Conservation (phyloP, 2,797 vertebrate genomes). For the Falco berigora region DNA sequence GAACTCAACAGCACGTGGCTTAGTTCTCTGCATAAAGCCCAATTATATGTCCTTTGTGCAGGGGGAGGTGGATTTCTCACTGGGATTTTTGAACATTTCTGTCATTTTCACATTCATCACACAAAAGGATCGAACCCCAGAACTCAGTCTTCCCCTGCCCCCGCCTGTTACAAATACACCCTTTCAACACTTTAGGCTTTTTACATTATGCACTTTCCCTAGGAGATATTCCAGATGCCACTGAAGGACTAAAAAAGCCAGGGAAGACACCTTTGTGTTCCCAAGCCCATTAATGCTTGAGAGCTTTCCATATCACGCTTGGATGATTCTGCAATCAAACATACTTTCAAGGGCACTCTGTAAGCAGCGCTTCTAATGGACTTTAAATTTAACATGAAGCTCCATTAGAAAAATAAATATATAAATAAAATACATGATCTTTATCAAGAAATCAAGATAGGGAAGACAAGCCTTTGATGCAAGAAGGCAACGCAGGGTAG, state of each 20-base stretch:
- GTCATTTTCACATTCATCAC: not conserved
- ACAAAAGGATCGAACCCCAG: not conserved
- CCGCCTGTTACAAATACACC: not conserved
- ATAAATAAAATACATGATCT: not conserved
- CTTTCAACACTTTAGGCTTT: not conserved
- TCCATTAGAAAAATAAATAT: conserved; percentile 56
- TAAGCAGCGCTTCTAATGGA: conserved; percentile 44
- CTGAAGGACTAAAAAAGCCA: not conserved
- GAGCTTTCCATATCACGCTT: not conserved
- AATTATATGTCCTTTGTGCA: not conserved
- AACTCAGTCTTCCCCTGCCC: not conserved
- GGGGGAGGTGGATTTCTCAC: not conserved
- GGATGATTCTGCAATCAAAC: conserved; percentile 27
- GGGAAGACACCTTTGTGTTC: not conserved
- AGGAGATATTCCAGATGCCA: not conserved
- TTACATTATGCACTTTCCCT: not conserved
- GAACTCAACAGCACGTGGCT: not conserved
- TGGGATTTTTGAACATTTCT: not conserved
- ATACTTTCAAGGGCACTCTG: not conserved
- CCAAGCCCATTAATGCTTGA: conserved; percentile 4
- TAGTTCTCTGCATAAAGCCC: not conserved
- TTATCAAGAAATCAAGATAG: conserved; percentile 43
- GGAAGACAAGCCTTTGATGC: conserved; percentile 32
- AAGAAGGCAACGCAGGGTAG: not conserved
- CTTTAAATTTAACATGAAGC: conserved; percentile 49